Conservation (phyloP, 2,888 invertebrate genomes). For the Catocala fraxini region DNA sequence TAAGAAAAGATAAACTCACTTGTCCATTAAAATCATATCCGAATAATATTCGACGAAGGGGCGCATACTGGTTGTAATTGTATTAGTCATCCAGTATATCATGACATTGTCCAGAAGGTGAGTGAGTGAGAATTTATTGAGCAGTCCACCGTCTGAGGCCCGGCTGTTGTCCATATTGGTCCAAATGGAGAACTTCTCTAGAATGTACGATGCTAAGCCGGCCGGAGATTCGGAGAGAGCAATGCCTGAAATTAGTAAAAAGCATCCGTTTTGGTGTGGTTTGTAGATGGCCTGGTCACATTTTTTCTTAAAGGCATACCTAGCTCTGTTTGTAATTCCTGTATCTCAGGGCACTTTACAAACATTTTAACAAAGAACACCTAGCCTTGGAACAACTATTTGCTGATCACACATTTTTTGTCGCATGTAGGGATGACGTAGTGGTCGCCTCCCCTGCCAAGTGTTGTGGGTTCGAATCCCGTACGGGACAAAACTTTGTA, state of each 20-base stretch:
- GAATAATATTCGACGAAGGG: conserved; percentile 88
- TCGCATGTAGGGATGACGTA: too few relatives aligned
- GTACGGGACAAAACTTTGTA: too few relatives aligned
- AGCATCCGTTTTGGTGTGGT: too few relatives aligned
- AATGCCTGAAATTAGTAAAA: conserved; percentile 81
- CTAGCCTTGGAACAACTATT: too few relatives aligned
- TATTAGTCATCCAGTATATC: conserved; percentile 85
- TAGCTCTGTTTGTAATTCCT: too few relatives aligned
- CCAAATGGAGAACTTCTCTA: conserved; percentile 95
- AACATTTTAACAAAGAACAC: too few relatives aligned
- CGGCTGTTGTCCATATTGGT: conserved; percentile 86
- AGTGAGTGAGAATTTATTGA: conserved; percentile 73
- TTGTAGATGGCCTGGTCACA: too few relatives aligned
- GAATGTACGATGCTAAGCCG: conserved; percentile 95
- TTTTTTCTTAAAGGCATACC: too few relatives aligned
- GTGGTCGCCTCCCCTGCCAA: too few relatives aligned
- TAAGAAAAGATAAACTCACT: conserved; percentile 58
- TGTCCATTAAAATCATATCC: conserved; percentile 60
- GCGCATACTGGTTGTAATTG: conserved; percentile 82
- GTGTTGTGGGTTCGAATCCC: too few relatives aligned
- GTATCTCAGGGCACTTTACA: too few relatives aligned
- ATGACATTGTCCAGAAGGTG: conserved; percentile 85
- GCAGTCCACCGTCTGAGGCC: conserved; percentile 89
- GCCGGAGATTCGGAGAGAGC: conserved; percentile 93
- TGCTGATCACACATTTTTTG: too few relatives aligned